These are phyloP conservation scores for Crocuta crocuta DNA, from an alignment of 2,113 vertebrate genomes.

Conservation along the genomic window DNA sequence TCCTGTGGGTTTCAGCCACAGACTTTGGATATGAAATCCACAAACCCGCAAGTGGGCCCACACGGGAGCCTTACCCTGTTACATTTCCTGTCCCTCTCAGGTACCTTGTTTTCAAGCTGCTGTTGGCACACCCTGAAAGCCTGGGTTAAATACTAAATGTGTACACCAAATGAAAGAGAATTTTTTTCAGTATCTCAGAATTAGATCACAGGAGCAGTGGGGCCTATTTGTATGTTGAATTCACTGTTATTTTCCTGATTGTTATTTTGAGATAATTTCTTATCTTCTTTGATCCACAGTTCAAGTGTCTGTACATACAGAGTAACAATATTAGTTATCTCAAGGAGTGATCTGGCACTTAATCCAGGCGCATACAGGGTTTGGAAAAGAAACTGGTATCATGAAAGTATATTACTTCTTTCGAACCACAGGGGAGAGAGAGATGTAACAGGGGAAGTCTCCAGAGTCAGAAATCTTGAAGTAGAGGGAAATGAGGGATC, in stretches of 20 bases:
- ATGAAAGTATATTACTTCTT: background rate
- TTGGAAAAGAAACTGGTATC: slow-evolving; percentile 8
- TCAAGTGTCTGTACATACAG: background rate
- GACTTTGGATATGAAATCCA: background rate
- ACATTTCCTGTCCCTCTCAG: background rate
- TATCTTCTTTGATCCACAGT: background rate
- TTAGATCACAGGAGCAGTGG: background rate
- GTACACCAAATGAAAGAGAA: background rate
- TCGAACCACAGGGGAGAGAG: background rate
- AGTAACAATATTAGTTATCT: slow-evolving; percentile 18
- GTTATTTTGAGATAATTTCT: background rate
- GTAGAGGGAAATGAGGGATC: background rate
- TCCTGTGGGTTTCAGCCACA: background rate
- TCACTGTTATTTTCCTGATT: background rate
- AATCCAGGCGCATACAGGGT: background rate
- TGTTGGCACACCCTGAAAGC: rapidly evolving
- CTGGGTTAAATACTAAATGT: background rate
- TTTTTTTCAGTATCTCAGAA: background rate
- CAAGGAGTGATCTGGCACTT: background rate
- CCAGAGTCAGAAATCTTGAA: background rate
- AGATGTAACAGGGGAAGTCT: background rate
- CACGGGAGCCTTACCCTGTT: background rate
- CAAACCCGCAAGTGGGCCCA: rapidly evolving
- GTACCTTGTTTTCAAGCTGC: background rate
- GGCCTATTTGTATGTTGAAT: background rate